Conservation (phyloP, 2,113 vertebrate genomes). For the Passer domesticus region DNA sequence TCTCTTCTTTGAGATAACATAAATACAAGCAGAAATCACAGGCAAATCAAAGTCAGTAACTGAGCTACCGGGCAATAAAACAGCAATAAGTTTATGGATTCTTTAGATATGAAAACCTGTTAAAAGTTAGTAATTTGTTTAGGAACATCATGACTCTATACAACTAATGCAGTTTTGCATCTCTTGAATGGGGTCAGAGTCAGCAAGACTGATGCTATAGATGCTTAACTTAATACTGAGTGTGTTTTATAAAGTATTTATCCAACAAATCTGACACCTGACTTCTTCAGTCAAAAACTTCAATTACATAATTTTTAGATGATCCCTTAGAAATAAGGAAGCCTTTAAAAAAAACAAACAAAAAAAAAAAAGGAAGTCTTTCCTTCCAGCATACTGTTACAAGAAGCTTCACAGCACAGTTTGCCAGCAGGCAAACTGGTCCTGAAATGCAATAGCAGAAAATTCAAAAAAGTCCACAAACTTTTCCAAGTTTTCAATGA, state of each 20-base stretch:
- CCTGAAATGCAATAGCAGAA: neutral
- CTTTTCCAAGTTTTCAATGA: neutral
- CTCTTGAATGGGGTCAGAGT: neutral
- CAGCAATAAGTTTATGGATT: rapidly evolving
- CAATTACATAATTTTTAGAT: neutral
- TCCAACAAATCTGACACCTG: neutral
- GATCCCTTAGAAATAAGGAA: neutral
- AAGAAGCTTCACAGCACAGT: neutral
- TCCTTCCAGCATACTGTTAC: neutral
- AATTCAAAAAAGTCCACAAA: neutral
- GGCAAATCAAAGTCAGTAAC: neutral
- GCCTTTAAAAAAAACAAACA: neutral
- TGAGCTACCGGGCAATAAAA: neutral
- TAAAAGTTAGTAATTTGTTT: neutral
- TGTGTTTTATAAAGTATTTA: neutral
- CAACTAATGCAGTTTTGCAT: neutral
- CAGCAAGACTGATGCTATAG: neutral
- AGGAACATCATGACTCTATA: neutral
- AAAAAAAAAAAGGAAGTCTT: neutral
- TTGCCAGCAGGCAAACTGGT: neutral
- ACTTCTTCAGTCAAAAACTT: neutral
- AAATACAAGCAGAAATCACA: neutral
- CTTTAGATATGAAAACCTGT: neutral
- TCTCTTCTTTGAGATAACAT: neutral
- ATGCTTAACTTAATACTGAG: neutral